These are phyloP conservation scores for Mustela nigripes DNA, from an alignment of 2,113 vertebrate genomes.

Conservation along the genomic window DNA sequence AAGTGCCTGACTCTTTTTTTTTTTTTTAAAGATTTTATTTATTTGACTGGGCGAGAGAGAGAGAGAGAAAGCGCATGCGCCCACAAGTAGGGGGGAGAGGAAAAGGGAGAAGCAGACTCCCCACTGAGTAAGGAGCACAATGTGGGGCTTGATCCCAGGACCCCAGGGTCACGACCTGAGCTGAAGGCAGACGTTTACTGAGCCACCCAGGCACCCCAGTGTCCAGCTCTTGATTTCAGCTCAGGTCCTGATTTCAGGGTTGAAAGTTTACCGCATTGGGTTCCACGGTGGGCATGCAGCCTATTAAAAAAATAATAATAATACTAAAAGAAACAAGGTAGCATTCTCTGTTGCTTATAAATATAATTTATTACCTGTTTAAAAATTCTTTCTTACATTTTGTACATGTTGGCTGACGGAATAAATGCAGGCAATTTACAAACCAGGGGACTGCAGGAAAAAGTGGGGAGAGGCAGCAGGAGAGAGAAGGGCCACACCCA, in stretches of 20 bases:
- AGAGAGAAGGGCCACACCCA: slow-evolving; percentile 90
- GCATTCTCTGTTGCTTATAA: slow-evolving; percentile 94
- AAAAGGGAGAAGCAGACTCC: no score
- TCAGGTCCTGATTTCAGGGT: not conserved
- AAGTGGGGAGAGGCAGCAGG: slow-evolving; percentile 80
- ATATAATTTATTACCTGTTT: slow-evolving; percentile 99
- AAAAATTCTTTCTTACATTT: slow-evolving; percentile 99
- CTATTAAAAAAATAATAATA: not conserved
- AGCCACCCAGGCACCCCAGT: not conserved
- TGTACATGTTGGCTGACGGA: slow-evolving; percentile 94
- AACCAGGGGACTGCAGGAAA: slow-evolving; percentile 85
- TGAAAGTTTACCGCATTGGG: not conserved
- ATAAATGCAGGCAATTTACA: slow-evolving; percentile 95
- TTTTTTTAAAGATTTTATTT: not conserved
- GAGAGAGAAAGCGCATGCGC: no score
- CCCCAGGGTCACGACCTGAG: not conserved
- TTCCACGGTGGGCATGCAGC: not conserved
- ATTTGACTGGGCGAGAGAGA: no score
- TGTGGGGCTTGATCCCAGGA: not conserved
- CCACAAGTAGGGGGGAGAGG: no score
- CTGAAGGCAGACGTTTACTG: not conserved
- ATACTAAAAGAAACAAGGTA: not conserved
- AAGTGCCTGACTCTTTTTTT: not conserved
- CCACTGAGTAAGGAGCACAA: no score
- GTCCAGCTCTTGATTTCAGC: not conserved